phyloP scores from a whole-genome alignment of 1,140 invertebrate genomes.

The Meloidogyne exigua region DNA sequence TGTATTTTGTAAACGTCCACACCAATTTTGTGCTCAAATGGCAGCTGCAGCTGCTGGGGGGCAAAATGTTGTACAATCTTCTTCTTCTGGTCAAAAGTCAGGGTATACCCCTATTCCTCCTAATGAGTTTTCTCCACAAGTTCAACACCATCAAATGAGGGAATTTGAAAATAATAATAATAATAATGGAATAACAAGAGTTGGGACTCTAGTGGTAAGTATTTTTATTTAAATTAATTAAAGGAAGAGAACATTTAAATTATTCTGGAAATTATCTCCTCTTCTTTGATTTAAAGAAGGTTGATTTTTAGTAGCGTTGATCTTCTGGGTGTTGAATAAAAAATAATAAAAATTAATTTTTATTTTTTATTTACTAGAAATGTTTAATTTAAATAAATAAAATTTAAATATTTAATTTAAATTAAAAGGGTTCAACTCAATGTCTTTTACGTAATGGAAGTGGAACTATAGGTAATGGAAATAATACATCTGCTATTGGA shows the following conservation, averaged over 20 bases:
- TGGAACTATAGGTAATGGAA: neutral
- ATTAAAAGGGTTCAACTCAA: neutral
- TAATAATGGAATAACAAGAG: neutral
- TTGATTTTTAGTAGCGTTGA: too few species aligned
- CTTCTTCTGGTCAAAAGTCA: neutral
- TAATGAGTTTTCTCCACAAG: slow-evolving; percentile 20
- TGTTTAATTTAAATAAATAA: too few species aligned
- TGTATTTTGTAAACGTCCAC: slow-evolving; percentile 20
- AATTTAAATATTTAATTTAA: too few species aligned
- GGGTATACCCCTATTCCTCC: slow-evolving; percentile 25
- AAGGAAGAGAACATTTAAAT: too few species aligned
- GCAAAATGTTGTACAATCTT: neutral
- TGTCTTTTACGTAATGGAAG: neutral
- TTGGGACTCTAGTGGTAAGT: neutral
- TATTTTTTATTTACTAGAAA: too few species aligned
- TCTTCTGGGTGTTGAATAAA: too few species aligned
- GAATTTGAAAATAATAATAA: slow-evolving; percentile 13
- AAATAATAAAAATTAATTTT: too few species aligned
- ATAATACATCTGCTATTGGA: neutral
- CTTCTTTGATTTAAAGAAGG: too few species aligned
- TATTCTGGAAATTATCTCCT: too few species aligned
- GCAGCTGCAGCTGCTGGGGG: slow-evolving; percentile 13
- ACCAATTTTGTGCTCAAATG: slow-evolving; percentile 12
- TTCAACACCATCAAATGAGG: slow-evolving; percentile 17
- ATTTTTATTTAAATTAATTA: too few species aligned